A percentile compares a stretch with the other conserved stretches of the same genome.
Evolutionary conservation across 1,140 invertebrate species (phyloP).

Genomic region (Plutomurus gul): DNA sequence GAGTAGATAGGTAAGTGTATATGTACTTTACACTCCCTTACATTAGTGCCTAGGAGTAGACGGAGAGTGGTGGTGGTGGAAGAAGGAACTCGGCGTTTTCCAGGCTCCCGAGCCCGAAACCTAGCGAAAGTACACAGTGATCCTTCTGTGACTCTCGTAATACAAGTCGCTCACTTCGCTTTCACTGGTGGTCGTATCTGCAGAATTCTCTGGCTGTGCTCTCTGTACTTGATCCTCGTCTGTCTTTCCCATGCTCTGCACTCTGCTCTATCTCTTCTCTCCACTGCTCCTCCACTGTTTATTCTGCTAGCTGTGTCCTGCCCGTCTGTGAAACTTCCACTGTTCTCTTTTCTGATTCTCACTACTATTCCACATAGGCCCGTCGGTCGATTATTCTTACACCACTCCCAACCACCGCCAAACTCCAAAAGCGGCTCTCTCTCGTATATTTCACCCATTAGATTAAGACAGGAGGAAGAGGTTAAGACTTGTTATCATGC

Average conservation of each 20-base stretch:
- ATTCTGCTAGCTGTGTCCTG: not conserved
- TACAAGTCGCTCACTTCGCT: not conserved
- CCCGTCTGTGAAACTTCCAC: not conserved
- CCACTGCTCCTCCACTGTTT: not conserved
- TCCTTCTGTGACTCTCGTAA: not conserved
- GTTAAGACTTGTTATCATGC: not conserved
- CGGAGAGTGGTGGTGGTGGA: not conserved
- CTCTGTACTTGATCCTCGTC: conserved; percentile 11
- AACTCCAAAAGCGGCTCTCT: conserved; percentile 12
- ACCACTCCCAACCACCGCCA: conserved; percentile 35
- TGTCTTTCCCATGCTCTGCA: conserved; percentile 2
- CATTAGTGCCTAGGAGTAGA: not conserved
- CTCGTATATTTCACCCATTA: conserved; percentile 1
- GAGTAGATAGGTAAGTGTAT: not conserved
- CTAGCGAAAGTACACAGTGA: conserved; percentile 7
- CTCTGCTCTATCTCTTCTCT: not conserved
- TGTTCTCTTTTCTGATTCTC: not conserved
- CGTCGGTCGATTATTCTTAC: conserved; percentile 21
- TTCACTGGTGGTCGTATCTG: conserved; percentile 6
- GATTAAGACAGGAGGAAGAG: conserved; percentile 1
- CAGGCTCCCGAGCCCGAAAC: conserved; percentile 5
- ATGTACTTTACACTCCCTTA: not conserved
- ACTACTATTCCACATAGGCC: not conserved
- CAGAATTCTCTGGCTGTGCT: conserved; percentile 15
- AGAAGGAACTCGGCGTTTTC: conserved; percentile 2